Evolutionary conservation across 2,888 invertebrate genomes (phyloP).

Genomic region (Octonoba sinensis): DNA sequence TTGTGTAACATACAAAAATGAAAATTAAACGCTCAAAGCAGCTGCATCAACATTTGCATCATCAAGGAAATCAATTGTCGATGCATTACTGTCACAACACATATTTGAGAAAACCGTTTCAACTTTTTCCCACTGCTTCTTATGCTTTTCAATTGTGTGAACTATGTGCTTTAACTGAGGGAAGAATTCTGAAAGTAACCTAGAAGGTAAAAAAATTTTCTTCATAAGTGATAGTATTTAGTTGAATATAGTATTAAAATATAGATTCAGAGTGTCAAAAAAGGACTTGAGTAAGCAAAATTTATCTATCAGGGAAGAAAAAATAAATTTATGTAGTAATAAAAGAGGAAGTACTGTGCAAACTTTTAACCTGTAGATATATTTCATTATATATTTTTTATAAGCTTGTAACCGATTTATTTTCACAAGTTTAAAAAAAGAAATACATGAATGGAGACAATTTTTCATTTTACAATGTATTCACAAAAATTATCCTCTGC

Average conservation of each 20-base stretch:
- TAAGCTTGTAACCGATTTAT: too few species aligned
- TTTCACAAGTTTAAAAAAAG: too few species aligned
- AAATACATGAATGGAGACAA: too few species aligned
- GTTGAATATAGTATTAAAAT: not conserved
- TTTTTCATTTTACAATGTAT: too few species aligned
- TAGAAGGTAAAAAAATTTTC: constrained; percentile 12
- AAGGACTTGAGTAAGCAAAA: not conserved
- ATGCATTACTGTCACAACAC: constrained; percentile 9
- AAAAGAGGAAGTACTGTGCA: not conserved
- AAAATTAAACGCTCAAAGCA: constrained; percentile 25
- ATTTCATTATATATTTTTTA: too few species aligned
- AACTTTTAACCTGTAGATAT: too few species aligned
- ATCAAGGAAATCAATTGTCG: constrained; percentile 51
- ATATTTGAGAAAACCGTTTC: constrained; percentile 29
- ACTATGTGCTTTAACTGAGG: constrained; percentile 33
- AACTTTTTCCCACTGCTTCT: constrained; percentile 51
- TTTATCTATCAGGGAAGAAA: not conserved
- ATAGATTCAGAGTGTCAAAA: not conserved
- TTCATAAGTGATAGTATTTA: not conserved
- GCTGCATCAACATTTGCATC: constrained; percentile 46
- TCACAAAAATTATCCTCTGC: too few species aligned
- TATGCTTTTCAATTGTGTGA: constrained; percentile 23
- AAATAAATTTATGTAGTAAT: not conserved
- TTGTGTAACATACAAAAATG: too few species aligned
- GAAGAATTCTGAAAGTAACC: constrained; percentile 54